Conservation (phyloP, 2,797 vertebrate genomes). For the Sebastes iracundus region DNA sequence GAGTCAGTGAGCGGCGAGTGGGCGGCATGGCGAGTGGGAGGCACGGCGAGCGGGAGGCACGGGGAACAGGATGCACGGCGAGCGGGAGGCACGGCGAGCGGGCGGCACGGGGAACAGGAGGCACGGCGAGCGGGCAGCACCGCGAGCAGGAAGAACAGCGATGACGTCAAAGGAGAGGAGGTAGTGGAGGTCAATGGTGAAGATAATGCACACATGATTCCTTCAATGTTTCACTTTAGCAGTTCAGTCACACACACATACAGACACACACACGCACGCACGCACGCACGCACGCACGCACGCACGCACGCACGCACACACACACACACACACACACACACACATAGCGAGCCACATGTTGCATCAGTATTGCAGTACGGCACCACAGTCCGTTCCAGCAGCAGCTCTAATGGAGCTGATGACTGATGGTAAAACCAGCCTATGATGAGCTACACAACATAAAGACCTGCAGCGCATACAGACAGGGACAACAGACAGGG, state of each 20-base stretch:
- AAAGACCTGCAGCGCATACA: neutral
- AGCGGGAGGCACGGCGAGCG: too few species aligned
- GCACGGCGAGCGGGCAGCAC: too few species aligned
- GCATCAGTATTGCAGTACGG: conserved; percentile 60
- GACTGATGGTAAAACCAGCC: too few species aligned
- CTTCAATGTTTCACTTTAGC: conserved; percentile 15
- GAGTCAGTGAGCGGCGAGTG: conserved; percentile 16
- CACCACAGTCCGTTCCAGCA: conserved; percentile 39
- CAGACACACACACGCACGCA: neutral
- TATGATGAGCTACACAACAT: neutral
- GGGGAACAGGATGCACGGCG: too few species aligned
- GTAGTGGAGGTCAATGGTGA: conserved; percentile 14
- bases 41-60: too few species aligned
- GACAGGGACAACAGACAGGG: too few species aligned
- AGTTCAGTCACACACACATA: conserved; percentile 16
- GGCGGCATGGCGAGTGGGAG: neutral
- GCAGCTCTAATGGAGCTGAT: conserved; percentile 30
- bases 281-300: neutral
- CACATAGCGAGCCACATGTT: conserved; percentile 31
- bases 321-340: conserved; percentile 4
- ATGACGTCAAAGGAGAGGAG: conserved; percentile 6
- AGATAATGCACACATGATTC: conserved; percentile 26
- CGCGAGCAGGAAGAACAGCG: too few species aligned
- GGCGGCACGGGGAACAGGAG: too few species aligned
- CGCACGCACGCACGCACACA: neutral